phyloP scores from a whole-genome alignment of 2,888 invertebrate species.

The Agelastica alni region DNA sequence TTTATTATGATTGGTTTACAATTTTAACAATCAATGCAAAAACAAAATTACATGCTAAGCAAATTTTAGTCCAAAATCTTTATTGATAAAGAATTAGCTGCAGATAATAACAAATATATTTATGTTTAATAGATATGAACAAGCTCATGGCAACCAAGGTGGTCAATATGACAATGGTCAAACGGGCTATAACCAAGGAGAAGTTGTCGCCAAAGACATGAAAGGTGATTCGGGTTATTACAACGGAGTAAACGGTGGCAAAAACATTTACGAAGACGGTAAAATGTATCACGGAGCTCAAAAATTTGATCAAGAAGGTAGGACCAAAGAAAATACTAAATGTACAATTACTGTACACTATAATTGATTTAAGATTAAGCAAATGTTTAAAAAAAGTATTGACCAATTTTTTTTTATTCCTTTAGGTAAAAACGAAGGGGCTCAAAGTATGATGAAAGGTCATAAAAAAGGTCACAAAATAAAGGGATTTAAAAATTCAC shows the following conservation, averaged over 20 bases:
- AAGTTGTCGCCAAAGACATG: slow-evolving; percentile 54
- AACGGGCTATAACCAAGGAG: slow-evolving; percentile 55
- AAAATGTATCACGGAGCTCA: slow-evolving; percentile 64
- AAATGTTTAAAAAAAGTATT: no score
- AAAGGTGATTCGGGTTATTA: slow-evolving; percentile 60
- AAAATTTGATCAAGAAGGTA: slow-evolving; percentile 63
- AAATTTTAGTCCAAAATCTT: no score
- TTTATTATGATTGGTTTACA: no score
- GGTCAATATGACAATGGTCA: slow-evolving; percentile 32
- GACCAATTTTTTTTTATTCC: not conserved
- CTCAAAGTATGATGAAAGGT: slow-evolving; percentile 62
- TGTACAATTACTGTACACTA: no score
- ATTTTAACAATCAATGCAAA: no score
- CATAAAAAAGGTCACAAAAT: slow-evolving; percentile 69
- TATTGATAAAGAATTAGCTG: no score
- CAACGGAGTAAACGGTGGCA: slow-evolving; percentile 62
- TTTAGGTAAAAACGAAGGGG: slow-evolving; percentile 60
- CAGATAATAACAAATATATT: no score
- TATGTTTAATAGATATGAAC: slow-evolving; percentile 22
- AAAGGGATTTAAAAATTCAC: slow-evolving; percentile 69
- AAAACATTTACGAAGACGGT: slow-evolving; percentile 64
- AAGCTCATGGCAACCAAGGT: slow-evolving; percentile 31
- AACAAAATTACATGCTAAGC: no score
- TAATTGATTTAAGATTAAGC: no score
- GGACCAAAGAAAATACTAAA: no score